Conservation (phyloP, 2,797 vertebrate species). For the Catostomus latipinnis region DNA sequence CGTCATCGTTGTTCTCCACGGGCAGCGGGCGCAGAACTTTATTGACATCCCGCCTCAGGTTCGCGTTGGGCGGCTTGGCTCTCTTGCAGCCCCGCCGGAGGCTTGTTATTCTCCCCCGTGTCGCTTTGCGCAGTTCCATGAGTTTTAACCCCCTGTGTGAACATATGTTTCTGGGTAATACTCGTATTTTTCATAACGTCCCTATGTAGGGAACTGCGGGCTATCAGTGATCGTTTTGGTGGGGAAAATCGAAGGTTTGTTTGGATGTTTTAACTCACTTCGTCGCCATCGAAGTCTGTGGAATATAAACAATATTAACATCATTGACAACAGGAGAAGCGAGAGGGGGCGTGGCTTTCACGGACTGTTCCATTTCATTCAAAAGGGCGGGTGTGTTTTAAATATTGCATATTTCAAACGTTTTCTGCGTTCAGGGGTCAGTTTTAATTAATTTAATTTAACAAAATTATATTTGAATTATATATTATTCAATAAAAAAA, state of each 20-base stretch:
- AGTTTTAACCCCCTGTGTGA: slow-evolving; percentile 61
- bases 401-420: not conserved
- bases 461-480: not conserved
- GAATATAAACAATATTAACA: slow-evolving; percentile 47
- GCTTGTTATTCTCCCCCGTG: slow-evolving; percentile 69
- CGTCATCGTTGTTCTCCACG: slow-evolving; percentile 67
- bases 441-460: not conserved
- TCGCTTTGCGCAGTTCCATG: slow-evolving; percentile 76
- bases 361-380: slow-evolving; percentile 41
- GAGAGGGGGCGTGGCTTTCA: slow-evolving; percentile 40
- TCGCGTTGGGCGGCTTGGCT: slow-evolving; percentile 39
- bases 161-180: slow-evolving; percentile 58
- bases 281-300: not conserved
- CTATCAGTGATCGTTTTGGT: not conserved
- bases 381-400: not conserved
- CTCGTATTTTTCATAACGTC: slow-evolving; percentile 73
- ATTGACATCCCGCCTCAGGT: slow-evolving; percentile 63
- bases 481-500: not conserved
- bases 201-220: not conserved
- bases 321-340: slow-evolving; percentile 2
- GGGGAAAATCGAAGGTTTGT: too few relatives aligned
- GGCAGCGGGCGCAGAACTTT: slow-evolving; percentile 74
- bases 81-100: slow-evolving; percentile 60
- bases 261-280: not conserved
- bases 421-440: not conserved